Evolutionary conservation across 1,140 invertebrate genomes (phyloP), one percentile per base, ranked within the genome.

Genomic region (Hesperophylax magnus): DNA sequence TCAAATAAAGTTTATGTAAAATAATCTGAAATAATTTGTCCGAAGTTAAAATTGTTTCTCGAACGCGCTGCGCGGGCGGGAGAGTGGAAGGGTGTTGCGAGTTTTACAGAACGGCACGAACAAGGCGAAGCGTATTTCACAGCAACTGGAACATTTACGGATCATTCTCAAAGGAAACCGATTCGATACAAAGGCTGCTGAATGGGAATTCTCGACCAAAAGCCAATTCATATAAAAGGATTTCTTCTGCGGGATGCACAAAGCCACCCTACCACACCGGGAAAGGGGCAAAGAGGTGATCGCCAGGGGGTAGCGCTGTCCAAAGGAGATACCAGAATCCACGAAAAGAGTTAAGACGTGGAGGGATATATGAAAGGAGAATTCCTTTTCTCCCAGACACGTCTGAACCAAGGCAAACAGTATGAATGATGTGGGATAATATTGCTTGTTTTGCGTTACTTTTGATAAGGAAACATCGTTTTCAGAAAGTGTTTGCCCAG

Each of bases 141-240:
- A 76, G 56, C 54, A 22, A 77, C 56, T 20, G 76, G 47, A 77
- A 67, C 76, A 53, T 77, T 77, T 39, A 76, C 61, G 72, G 60
- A 65, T 75, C 79, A 56, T 76, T 67, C 56, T 80, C 58, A 75
- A 74, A 75, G 79, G 61, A 76, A 80, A 76, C 39, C 72, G 71
- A 76, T 80, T 65, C 72, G 79, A 63, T 76, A 80, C 79, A 80
- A 80, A 80, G 52, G 67, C 39, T 11, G 53, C 47, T 80, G 71
- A 80, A 65, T 52, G 63, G 47, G 72, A 80, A 80, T 80, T 63
- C 71, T 80, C 60, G 60, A 65, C 71, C 79, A 80, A 72, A 72
- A 80, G 78, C 78, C 67, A 76, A 80, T 76, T 80, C 79, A 54
- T 54, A 80, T 75, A 80, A 74, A 74, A 69, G 79, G 79, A 65